phyloP scores from a whole-genome alignment of 2,888 invertebrate genomes.

The Disparrhopalites patrizii region DNA sequence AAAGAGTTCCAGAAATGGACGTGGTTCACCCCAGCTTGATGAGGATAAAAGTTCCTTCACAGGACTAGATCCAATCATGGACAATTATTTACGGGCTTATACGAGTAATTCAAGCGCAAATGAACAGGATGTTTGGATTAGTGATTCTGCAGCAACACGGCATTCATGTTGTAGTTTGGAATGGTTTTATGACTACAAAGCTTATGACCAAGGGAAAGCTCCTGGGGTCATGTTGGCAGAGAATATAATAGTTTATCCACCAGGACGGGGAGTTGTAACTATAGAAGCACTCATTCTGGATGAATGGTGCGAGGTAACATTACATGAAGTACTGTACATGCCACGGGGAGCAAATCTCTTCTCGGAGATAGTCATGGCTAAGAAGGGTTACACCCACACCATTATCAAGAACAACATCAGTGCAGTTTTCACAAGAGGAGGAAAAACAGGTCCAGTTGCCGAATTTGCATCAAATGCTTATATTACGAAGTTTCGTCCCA shows the following conservation, averaged over 20 bases:
- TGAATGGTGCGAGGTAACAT: background rate
- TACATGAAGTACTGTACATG: conserved; percentile 16
- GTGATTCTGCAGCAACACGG: background rate
- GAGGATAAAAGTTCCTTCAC: no score
- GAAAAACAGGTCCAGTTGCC: conserved; percentile 12
- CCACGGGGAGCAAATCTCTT: conserved; percentile 17
- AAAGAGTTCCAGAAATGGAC: no score
- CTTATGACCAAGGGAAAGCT: background rate
- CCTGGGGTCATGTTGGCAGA: background rate
- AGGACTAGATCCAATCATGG: no score
- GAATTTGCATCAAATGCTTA: background rate
- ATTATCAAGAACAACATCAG: background rate
- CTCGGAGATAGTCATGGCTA: conserved; percentile 9
- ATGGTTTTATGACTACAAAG: background rate
- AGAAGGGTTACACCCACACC: conserved; percentile 6
- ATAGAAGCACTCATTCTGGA: background rate
- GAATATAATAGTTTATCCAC: background rate
- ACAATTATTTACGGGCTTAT: no score
- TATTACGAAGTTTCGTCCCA: conserved; percentile 24
- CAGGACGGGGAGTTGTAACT: conserved; percentile 1
- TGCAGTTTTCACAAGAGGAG: background rate
- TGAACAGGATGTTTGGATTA: background rate
- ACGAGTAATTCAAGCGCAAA: no score
- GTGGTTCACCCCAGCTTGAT: no score
- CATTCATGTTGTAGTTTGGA: background rate